These are phyloP conservation scores for Fregata magnificens DNA, from an alignment of 2,113 vertebrate species.

Conservation along the genomic window DNA sequence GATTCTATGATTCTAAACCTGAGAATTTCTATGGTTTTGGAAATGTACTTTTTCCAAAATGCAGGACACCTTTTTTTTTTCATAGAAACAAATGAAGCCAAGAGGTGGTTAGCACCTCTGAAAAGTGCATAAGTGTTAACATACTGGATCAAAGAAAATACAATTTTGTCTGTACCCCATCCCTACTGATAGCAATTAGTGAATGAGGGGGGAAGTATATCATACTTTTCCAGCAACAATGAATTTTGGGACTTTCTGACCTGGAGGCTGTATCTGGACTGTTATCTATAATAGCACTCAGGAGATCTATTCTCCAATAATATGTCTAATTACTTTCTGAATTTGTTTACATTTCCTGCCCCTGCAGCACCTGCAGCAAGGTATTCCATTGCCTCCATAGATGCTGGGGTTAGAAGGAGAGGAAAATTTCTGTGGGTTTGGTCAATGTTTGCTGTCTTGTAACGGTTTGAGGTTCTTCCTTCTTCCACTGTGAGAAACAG, in stretches of 20 bases:
- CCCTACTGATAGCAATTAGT: neutral
- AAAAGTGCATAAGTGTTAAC: neutral
- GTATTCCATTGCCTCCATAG: neutral
- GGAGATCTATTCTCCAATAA: neutral
- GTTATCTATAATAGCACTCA: neutral
- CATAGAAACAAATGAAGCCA: neutral
- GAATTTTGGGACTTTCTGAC: neutral
- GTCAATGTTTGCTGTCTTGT: neutral
- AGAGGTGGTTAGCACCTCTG: neutral
- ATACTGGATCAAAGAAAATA: neutral
- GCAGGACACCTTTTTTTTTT: rapidly evolving
- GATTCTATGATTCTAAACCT: too few relatives aligned
- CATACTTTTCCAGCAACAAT: neutral
- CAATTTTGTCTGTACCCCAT: neutral
- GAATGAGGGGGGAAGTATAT: neutral
- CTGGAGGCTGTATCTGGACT: neutral
- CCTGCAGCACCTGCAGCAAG: neutral
- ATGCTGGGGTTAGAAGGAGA: neutral
- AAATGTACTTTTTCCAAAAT: neutral
- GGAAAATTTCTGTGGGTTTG: neutral
- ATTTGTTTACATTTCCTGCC: neutral
- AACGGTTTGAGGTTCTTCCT: neutral
- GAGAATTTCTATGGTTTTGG: neutral
- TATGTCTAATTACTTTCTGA: neutral
- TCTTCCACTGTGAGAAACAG: neutral